Evolutionary conservation across 2,888 invertebrate species (phyloP), one percentile per base, ranked within the genome.

Genomic region (Caenorhabditis sp.): DNA sequence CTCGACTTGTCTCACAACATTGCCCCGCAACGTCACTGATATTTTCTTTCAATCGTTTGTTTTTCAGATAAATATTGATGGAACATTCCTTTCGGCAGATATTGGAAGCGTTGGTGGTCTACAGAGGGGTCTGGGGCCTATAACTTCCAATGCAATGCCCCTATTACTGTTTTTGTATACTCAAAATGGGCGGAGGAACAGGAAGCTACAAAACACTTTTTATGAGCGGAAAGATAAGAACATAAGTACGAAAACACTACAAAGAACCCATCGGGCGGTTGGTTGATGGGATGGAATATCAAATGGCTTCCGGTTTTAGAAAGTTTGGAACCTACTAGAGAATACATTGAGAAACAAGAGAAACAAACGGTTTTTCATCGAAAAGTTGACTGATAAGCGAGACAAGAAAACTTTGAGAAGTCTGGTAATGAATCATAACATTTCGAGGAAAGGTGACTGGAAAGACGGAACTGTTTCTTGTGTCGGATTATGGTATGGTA

Each of bases 271-370:
- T n/a, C n/a, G n/a, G n/a, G n/a, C n/a, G n/a, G n/a, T n/a, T n/a
- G n/a, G 47, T 4, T 47, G 28, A 62, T 47, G 28, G 47, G 18
- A 24, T 28, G 28, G 18, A 32, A 9, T 2, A 32, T 5, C 32
- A 28, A 35, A 28, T 6, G 13, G 40, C n/a, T 40, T 40, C 13
- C 6, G 6, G 40, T 40, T 40, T 40, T n/a, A n/a, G n/a, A n/a
- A n/a, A n/a, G n/a, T n/a, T n/a, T n/a, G n/a, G 40, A 13, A 40
- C 2, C 37, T 61, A 70, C 70, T 47, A 18, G 47, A 4, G 47
- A 18, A 13, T 13, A n/a, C n/a, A n/a, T 47, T n/a, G 9, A 47
- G 4, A 18, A n/a, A 18, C 40, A 15, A 40, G 13, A 15, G 13
- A 40, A 9, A 40, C 11, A 32, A 32, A 40, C 40, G 9, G 11